Evolutionary conservation across 2,797 vertebrate species (phyloP).

Genomic region (Astyanax mexicanus): DNA sequence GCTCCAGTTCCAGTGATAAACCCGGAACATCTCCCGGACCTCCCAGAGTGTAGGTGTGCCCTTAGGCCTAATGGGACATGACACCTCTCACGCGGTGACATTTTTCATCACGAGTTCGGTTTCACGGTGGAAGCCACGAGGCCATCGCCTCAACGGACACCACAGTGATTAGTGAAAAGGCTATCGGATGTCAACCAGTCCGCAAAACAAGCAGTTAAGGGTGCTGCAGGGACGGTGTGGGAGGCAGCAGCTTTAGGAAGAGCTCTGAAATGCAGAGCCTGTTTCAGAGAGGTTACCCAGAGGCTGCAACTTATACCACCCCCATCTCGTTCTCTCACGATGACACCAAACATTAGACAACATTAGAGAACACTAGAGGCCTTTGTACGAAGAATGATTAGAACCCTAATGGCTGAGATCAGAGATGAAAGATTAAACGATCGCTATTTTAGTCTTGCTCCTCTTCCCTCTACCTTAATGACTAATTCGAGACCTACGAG

Average conservation of each 20-base stretch:
- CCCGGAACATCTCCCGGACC: neutral
- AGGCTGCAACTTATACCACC: constrained; percentile 26
- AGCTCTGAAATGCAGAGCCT: constrained; percentile 5
- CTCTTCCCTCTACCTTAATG: too few species aligned
- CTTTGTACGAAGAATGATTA: too few species aligned
- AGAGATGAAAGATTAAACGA: too few species aligned
- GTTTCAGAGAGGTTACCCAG: neutral
- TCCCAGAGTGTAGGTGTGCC: neutral
- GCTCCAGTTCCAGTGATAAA: neutral
- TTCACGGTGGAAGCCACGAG: constrained; percentile 14
- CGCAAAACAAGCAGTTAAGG: neutral
- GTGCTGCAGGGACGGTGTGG: neutral
- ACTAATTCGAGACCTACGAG: neutral
- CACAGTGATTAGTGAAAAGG: constrained; percentile 30
- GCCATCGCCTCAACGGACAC: neutral
- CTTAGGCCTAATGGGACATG: neutral
- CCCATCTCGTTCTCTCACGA: neutral
- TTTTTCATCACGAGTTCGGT: constrained; percentile 22
- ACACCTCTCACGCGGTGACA: neutral
- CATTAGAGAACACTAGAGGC: too few species aligned
- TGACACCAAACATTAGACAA: neutral
- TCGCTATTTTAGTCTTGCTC: too few species aligned
- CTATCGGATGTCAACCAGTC: constrained; percentile 25
- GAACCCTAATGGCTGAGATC: too few species aligned
- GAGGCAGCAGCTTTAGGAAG: constrained; percentile 14